These are phyloP conservation scores for Leucopsar rothschildi DNA, from an alignment of 2,113 vertebrate genomes.

Conservation along the genomic window DNA sequence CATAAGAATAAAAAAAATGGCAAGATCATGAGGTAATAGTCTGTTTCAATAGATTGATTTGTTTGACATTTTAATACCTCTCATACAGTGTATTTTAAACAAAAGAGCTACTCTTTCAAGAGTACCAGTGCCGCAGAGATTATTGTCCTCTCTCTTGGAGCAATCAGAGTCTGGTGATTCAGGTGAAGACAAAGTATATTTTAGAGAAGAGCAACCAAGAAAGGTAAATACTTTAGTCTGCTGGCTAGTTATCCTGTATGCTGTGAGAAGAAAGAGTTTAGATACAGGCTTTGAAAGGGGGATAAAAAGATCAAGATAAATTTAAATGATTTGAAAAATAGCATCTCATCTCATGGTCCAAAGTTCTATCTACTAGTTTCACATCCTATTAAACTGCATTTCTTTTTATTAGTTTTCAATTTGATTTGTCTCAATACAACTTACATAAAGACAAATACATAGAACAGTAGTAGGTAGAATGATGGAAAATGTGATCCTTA, in stretches of 20 bases:
- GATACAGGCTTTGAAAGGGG: background rate
- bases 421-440: background rate
- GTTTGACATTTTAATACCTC: background rate
- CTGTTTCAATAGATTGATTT: background rate
- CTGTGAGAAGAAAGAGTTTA: background rate
- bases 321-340: background rate
- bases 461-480: background rate
- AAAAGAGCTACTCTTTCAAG: background rate
- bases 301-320: background rate
- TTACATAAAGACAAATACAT: background rate
- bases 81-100: background rate
- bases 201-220: background rate
- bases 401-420: background rate
- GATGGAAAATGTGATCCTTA: background rate
- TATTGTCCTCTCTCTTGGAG: background rate
- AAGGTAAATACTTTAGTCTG: background rate
- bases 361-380: background rate
- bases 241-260: background rate
- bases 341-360: background rate
- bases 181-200: background rate
- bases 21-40: background rate
- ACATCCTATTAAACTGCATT: background rate
- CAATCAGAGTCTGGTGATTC: background rate
- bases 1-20: background rate
- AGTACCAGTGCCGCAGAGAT: background rate